Conservation (phyloP, 2,888 invertebrate species). For the Eupithecia inturbata region DNA sequence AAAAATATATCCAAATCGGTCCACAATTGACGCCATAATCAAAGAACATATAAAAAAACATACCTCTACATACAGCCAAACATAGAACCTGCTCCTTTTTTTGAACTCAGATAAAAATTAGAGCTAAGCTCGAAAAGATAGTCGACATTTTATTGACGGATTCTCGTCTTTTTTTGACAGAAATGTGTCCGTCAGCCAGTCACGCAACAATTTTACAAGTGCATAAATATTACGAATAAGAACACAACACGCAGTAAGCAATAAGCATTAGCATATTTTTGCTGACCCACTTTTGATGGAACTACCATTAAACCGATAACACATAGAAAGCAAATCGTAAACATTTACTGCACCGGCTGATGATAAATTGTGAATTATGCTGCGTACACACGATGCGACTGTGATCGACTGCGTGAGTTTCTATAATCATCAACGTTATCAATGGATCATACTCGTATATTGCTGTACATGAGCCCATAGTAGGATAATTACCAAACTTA, state of each 20-base stretch:
- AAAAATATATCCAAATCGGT: neutral
- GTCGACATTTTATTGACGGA: neutral
- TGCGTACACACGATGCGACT: neutral
- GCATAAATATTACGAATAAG: constrained; percentile 26
- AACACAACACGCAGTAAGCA: constrained; percentile 33
- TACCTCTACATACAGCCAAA: neutral
- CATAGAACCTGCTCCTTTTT: neutral
- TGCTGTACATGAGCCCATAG: no score
- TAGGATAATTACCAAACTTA: no score
- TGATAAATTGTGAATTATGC: constrained; percentile 33
- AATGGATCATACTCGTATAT: neutral
- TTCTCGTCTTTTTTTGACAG: neutral
- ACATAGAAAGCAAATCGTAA: constrained; percentile 48
- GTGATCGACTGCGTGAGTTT: neutral
- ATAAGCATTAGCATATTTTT: constrained; percentile 50
- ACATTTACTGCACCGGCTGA: constrained; percentile 48
- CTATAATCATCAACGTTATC: neutral
- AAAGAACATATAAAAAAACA: neutral
- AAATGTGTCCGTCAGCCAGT: neutral
- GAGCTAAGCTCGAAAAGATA: neutral
- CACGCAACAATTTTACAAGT: constrained; percentile 2
- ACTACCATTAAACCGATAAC: constrained; percentile 55
- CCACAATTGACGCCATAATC: neutral
- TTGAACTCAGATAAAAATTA: no score
- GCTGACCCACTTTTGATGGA: constrained; percentile 60